phyloP scores from a whole-genome alignment of 2,888 invertebrate genomes.

The Euplagia quadripunctaria region DNA sequence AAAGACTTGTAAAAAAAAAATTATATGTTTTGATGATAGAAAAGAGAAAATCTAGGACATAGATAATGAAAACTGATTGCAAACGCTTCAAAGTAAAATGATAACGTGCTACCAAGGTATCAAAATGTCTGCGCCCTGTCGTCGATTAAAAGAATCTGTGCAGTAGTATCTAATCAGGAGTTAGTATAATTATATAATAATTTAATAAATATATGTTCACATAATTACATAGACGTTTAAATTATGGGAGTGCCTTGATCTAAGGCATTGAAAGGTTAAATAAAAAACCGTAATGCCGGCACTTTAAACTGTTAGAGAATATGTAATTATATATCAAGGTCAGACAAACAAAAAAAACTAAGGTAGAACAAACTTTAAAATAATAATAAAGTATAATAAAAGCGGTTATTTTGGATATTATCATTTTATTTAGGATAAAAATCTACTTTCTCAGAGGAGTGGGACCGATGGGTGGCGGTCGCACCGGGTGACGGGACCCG shows the following conservation, averaged over 20 bases:
- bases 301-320: background rate
- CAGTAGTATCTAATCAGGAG: conserved; percentile 4
- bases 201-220: background rate
- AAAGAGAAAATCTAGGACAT: background rate
- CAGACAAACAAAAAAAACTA: background rate
- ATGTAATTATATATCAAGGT: background rate
- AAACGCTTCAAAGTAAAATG: too few species aligned
- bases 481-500: too few species aligned
- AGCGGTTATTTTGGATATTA: too few species aligned
- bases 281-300: background rate
- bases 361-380: background rate
- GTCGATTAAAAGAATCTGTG: background rate
- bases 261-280: conserved; percentile 4
- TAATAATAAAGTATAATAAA: background rate
- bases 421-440: too few species aligned
- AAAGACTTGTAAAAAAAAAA: too few species aligned
- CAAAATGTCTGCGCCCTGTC: background rate
- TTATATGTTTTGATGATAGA: too few species aligned
- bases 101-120: background rate
- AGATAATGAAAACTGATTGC: too few species aligned
- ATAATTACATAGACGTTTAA: conserved; percentile 1
- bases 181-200: conserved; percentile 11
- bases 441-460: too few species aligned
- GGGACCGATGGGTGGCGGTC: too few species aligned
- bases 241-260: background rate